Conservation (phyloP, 2,113 vertebrate species). For the Pimephales promelas region DNA sequence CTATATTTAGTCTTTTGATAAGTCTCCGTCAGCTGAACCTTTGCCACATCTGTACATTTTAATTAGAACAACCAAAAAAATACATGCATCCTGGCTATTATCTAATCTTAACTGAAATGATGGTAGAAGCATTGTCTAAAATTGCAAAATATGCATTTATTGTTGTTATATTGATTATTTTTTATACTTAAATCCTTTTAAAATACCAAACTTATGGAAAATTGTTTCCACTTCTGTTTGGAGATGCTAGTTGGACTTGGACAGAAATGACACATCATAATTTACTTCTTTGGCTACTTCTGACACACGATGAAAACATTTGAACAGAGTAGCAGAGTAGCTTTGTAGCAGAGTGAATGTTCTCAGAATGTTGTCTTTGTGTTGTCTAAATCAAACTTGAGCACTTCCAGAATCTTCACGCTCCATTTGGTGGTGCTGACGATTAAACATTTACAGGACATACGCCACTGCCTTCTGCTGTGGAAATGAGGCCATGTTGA, state of each 20-base stretch:
- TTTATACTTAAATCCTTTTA: not conserved
- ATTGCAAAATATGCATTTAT: not conserved
- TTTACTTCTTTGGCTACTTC: not conserved
- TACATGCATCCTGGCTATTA: too few relatives aligned
- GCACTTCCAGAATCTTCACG: constrained; percentile 1
- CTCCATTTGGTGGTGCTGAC: constrained; percentile 27
- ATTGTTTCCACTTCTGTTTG: not conserved
- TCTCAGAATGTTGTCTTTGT: not conserved
- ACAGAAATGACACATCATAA: not conserved
- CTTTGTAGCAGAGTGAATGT: not conserved
- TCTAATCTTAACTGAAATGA: not conserved
- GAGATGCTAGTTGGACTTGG: too few relatives aligned
- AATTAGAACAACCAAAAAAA: not conserved
- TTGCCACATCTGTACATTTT: not conserved
- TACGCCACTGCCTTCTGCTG: constrained; percentile 68
- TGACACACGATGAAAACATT: not conserved
- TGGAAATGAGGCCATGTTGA: constrained; percentile 62
- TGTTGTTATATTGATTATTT: not conserved
- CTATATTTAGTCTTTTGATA: constrained; percentile 47
- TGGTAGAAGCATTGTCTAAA: not conserved
- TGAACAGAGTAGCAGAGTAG: too few relatives aligned
- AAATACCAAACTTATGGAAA: not conserved
- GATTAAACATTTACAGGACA: constrained; percentile 74
- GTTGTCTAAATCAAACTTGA: constrained; percentile 12
- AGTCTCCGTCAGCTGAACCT: constrained; percentile 31